Evolutionary conservation across 2,797 vertebrate species (phyloP).

Genomic region (Lepus oiostolus): DNA sequence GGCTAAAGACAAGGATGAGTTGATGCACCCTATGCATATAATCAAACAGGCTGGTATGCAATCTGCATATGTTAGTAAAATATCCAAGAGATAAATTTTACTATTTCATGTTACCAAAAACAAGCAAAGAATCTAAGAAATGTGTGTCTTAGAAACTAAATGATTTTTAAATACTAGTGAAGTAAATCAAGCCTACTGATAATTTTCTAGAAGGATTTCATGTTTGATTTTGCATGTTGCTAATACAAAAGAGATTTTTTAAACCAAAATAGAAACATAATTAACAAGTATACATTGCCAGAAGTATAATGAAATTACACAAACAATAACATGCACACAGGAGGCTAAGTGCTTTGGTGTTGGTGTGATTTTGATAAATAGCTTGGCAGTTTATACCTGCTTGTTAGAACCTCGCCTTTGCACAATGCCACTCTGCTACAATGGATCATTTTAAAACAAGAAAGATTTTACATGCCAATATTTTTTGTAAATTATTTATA

Average conservation of each 20-base stretch:
- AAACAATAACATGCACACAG: conserved; percentile 56
- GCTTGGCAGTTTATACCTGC: background rate
- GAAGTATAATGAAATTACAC: conserved; percentile 78
- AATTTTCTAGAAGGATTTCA: conserved; percentile 73
- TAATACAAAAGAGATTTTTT: conserved; percentile 65
- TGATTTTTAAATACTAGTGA: conserved; percentile 47
- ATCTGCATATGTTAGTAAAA: conserved; percentile 72
- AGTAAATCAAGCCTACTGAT: conserved; percentile 42
- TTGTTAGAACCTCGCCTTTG: conserved; percentile 73
- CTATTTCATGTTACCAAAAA: conserved; percentile 42
- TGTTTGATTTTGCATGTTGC: conserved; percentile 64
- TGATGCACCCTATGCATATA: conserved; percentile 43
- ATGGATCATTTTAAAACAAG: conserved; percentile 72
- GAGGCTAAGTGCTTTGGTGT: conserved; percentile 77
- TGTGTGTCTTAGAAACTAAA: conserved; percentile 54
- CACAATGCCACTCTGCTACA: conserved; percentile 53
- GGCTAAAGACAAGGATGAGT: conserved; percentile 80
- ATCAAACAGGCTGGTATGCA: conserved; percentile 79
- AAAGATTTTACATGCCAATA: conserved; percentile 71
- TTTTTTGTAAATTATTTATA: conserved; percentile 67
- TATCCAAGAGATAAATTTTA: conserved; percentile 77
- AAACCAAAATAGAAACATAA: conserved; percentile 60
- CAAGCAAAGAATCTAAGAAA: conserved; percentile 71
- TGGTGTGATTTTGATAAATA: conserved; percentile 78
- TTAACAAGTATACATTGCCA: conserved; percentile 70